These are phyloP conservation scores for Hedya salicella DNA, from an alignment of 2,888 invertebrate genomes.

Conservation along the genomic window DNA sequence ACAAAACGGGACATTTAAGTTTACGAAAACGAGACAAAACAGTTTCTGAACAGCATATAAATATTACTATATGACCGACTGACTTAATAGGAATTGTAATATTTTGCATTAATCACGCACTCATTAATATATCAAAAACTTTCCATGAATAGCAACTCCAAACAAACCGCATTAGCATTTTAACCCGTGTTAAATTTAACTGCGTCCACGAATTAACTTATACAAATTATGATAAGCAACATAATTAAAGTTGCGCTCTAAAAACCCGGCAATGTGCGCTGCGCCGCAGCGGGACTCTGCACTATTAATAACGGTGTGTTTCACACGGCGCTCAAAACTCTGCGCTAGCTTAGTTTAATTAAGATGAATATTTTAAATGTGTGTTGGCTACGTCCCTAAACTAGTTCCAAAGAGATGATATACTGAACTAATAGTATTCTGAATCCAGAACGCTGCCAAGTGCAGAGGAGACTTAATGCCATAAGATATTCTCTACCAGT, in stretches of 20 bases:
- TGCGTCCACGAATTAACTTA: constrained; percentile 23
- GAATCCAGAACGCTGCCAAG: too few relatives aligned
- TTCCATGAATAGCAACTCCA: constrained; percentile 25
- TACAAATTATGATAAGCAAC: constrained; percentile 41
- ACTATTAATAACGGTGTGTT: constrained; percentile 39
- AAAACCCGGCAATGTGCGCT: constrained; percentile 22
- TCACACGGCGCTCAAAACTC: constrained; percentile 22
- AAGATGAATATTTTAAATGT: constrained; percentile 18
- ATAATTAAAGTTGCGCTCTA: constrained; percentile 40
- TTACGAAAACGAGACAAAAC: too few relatives aligned
- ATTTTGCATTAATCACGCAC: too few relatives aligned
- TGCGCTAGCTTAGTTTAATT: constrained; percentile 23
- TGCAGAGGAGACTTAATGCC: too few relatives aligned
- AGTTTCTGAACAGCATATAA: too few relatives aligned
- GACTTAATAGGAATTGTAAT: too few relatives aligned
- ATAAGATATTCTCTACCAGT: too few relatives aligned
- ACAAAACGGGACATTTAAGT: too few relatives aligned
- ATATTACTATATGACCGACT: too few relatives aligned
- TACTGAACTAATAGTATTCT: not conserved
- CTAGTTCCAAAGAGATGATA: not conserved
- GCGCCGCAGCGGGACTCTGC: constrained; percentile 35
- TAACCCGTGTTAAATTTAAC: constrained; percentile 27
- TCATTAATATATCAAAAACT: constrained; percentile 11
- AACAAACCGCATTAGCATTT: constrained; percentile 29
- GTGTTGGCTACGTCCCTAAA: not conserved